Evolutionary conservation across 53 echinoderm and acorn worm species (phyloP).

Genomic region (Holothuria leucospilota): DNA sequence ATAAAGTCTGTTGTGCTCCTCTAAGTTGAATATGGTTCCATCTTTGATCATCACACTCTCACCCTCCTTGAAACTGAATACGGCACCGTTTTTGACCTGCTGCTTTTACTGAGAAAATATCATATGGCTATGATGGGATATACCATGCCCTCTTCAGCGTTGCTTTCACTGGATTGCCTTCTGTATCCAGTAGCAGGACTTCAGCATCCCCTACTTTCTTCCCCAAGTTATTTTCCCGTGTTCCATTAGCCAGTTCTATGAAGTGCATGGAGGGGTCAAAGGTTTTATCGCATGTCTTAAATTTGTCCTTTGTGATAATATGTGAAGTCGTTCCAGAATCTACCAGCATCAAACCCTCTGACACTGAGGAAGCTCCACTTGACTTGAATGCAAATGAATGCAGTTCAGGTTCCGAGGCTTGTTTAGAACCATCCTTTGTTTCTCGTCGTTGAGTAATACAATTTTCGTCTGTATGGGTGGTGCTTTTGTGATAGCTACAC

Average conservation of each 20-base stretch:
- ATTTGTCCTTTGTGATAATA: constrained; percentile 41
- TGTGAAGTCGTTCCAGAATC: constrained; percentile 56
- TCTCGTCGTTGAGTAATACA: background rate
- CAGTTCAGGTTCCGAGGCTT: background rate
- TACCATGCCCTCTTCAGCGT: constrained; percentile 30
- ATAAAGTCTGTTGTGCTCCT: constrained; percentile 17
- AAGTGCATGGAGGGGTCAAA: constrained; percentile 31
- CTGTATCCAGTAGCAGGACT: background rate
- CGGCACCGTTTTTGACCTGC: constrained; percentile 41
- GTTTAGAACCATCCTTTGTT: background rate
- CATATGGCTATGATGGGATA: constrained; percentile 51
- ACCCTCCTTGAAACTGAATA: constrained; percentile 26
- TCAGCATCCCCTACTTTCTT: constrained; percentile 46
- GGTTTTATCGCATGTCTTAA: constrained; percentile 27
- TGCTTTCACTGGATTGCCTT: constrained; percentile 18
- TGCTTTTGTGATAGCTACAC: background rate
- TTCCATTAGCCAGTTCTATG: constrained; percentile 56
- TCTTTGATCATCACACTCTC: background rate
- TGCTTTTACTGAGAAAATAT: constrained; percentile 59
- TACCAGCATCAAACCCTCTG: constrained; percentile 10
- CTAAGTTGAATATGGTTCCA: constrained; percentile 6
- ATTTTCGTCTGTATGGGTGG: background rate
- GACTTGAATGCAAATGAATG: background rate
- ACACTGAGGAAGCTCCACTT: background rate
- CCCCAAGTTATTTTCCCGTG: background rate